Base-by-base conservation (phyloP, 2,797 vertebrate species). In the Muraenolepis orangiensis region DNA sequence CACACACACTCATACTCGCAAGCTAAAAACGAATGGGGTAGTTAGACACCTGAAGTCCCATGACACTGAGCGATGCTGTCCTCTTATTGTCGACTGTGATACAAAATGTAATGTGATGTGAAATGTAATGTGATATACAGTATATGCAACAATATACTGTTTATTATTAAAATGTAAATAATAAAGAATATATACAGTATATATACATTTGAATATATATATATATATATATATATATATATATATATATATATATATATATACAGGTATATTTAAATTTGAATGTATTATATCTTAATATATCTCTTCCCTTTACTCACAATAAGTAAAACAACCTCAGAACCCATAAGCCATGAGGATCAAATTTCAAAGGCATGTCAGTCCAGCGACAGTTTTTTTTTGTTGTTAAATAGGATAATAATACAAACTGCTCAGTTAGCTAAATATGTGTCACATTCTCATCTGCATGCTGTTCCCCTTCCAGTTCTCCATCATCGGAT, bases 11-110 rank as follows among this genome's bases (percentile, higher is more conserved):
- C 23, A 38, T 57, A 69, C 42, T 2, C 1, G 23, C 40, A 32
- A 11, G 4, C 42, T 61, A 2, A 29, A 32, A 46, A 34, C 74
- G 81, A 82, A 82, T 82, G 61, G 71, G 75, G 23, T 28, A 20
- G 67, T 84, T 77, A 76, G 74, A 72, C 36, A n/a, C 70, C 26
- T 28, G 38, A 32, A 4, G 30, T 18, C 66, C 66, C 30, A 29
- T 14, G 66, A 67, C 1, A 14, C 14, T 6, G 66, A 31, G 66
- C 66, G 28, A 67, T 30, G 66, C 66, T 67, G 6, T n/a, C 10
- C 23, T 18, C 2, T 42, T 26, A 26, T 64, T 36, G 29, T 61
- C 23, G 11, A 5, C n/a, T n/a, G 18, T n/a, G 14, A 46, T 20
- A n/a, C 12, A 4, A 64, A 64, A 20, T 61, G 23, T n/a, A 23